Base-by-base conservation (phyloP, 92 coral and sea anemone genomes). In the Isaurus tuberculatus region DNA sequence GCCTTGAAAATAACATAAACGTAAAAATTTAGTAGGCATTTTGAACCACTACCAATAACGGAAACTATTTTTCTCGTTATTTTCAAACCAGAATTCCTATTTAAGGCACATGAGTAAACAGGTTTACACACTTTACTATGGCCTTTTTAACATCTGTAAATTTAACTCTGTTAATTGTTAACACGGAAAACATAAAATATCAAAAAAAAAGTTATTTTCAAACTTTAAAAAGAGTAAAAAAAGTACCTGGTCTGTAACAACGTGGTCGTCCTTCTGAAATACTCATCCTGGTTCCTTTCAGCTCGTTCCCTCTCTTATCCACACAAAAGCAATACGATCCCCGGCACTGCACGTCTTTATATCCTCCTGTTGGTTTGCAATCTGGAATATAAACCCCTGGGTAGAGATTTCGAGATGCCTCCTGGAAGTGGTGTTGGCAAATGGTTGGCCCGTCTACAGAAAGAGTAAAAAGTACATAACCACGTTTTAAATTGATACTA, bases 391-490 rank as follows among this genome's bases (percentile, higher is more conserved):
- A 58, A 28, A 75, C 25, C 28, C 74, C 84, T 1, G 63, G 73
- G 28, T 13, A 80, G 30, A 42, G 60, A 65, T 46, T 31, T 43
- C 71, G 80, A n/a, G 88, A 86, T 1, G 88, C 67, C 29, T 57
- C 67, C 58, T 86, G 89, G 86, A 88, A 74, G 72, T 91, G 88
- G 81, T 88, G 72, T 60, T 93, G 94, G 69, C 97, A 93, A 26
- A 93, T 92, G 19, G 97, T 93, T 13, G 88, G 92, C n/a, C 70
- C 68, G n/a, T 75, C 75, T 22, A 68, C 92, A 88, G 68, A 37
- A n/a, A 14, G 53, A n/a, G 48, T 23, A 33, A 58, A 33, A 55
- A 20, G n/a, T 19, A 4, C 19, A n/a, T 19, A 55, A 4, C 9
- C 28, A 55, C 8, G 22, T 4, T n/a, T n/a, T n/a, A n/a, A n/a